phyloP scores from a whole-genome alignment of 1,140 invertebrate genomes.

The Leptinotarsa undecemlineata region DNA sequence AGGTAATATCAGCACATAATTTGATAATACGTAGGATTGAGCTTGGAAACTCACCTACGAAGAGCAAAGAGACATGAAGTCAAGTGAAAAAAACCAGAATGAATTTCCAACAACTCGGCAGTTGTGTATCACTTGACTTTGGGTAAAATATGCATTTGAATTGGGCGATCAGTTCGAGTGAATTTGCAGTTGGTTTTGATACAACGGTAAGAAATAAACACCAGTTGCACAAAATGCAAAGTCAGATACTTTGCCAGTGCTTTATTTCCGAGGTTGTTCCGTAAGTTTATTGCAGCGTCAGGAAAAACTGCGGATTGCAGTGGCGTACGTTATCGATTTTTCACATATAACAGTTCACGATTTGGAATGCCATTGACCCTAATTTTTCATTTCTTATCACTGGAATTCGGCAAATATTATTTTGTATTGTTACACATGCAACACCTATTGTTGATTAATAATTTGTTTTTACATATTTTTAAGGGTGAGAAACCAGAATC shows the following conservation, averaged over 20 bases:
- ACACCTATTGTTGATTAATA: no score
- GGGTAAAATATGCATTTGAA: not conserved
- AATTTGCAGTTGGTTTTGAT: conserved; percentile 17
- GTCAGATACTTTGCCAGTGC: conserved; percentile 21
- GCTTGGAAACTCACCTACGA: no score
- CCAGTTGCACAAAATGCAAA: conserved; percentile 28
- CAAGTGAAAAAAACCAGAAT: no score
- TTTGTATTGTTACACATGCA: not conserved
- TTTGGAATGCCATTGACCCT: conserved; percentile 5
- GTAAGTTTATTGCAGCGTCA: conserved; percentile 23
- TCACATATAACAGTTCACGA: not conserved
- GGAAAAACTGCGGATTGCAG: conserved; percentile 11
- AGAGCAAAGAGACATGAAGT: no score
- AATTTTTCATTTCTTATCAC: not conserved
- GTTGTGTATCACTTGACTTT: not conserved
- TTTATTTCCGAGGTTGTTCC: conserved; percentile 26
- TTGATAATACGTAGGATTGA: no score
- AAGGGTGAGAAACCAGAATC: no score
- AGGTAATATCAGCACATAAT: no score
- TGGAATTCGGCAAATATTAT: conserved; percentile 3
- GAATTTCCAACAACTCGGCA: not conserved
- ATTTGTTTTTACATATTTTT: no score
- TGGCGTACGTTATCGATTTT: conserved; percentile 2
- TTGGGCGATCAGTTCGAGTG: conserved; percentile 2
- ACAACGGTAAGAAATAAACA: conserved; percentile 19